Percentiles rank a stretch among this genome's conserved stretches.
Evolutionary conservation across 2,797 vertebrate genomes (phyloP).

Genomic region (Phrynocephalus guinanensis): DNA sequence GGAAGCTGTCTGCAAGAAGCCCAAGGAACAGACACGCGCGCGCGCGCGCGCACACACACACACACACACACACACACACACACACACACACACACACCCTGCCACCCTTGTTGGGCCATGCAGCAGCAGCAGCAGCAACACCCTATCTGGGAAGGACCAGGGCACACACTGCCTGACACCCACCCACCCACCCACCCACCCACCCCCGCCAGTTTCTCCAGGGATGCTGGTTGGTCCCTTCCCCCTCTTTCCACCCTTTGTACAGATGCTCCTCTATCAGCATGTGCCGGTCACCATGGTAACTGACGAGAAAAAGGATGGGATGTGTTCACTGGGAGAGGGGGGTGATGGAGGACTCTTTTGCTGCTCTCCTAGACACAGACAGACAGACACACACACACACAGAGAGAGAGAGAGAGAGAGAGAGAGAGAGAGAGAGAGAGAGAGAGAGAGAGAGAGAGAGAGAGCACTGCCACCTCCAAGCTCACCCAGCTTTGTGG

Average conservation of each 20-base stretch:
- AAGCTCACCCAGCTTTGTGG: not conserved
- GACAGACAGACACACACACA: no score
- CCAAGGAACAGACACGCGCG: not conserved
- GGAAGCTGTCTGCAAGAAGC: not conserved
- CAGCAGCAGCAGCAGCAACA: slow-evolving; percentile 45
- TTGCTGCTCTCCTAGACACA: not conserved
- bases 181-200: not conserved
- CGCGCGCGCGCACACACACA: no score
- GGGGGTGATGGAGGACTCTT: not conserved
- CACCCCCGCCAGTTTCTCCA: not conserved
- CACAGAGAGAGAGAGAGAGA: no score
- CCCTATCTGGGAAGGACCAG: not conserved
- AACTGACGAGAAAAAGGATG: slow-evolving; percentile 22
- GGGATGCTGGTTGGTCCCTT: not conserved
- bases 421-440: no score
- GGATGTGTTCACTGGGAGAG: slow-evolving; percentile 5
- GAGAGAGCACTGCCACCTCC: not conserved
- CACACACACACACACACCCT: not conserved
- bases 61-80: no score
- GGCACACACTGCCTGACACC: no score
- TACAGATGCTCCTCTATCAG: not conserved
- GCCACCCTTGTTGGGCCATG: not conserved
- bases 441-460: no score
- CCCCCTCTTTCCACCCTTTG: slow-evolving; percentile 10
- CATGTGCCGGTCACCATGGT: slow-evolving; percentile 36